Evolutionary conservation across 2,888 invertebrate species (phyloP).

Genomic region (Synergus itoensis): DNA sequence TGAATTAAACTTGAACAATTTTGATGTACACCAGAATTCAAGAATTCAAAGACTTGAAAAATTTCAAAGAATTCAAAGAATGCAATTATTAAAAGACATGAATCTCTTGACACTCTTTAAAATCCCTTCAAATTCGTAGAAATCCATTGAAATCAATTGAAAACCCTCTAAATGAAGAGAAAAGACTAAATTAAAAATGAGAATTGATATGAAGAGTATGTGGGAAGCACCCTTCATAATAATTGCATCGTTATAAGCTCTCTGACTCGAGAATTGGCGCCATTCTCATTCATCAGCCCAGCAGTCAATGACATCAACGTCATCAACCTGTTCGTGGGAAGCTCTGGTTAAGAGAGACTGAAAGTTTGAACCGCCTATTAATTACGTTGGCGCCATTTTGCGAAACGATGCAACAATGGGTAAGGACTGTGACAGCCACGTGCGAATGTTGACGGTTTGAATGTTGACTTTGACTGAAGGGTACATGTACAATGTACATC

Average conservation of each 20-base stretch:
- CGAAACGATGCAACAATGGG: constrained; percentile 15
- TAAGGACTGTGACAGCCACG: constrained; percentile 34
- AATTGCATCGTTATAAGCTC: not conserved
- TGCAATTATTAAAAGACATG: too few species aligned
- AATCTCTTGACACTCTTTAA: too few species aligned
- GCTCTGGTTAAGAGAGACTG: not conserved
- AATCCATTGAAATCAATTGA: too few species aligned
- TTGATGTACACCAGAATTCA: too few species aligned
- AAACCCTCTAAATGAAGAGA: too few species aligned
- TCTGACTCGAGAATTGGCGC: constrained; percentile 5
- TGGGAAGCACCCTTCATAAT: not conserved
- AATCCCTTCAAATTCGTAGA: too few species aligned
- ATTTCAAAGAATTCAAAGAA: too few species aligned
- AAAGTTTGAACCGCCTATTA: not conserved
- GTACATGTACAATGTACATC: not conserved
- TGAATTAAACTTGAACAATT: too few species aligned
- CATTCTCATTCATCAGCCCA: not conserved
- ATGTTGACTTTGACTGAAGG: constrained; percentile 35
- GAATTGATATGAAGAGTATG: not conserved
- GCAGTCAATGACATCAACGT: not conserved
- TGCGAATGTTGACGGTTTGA: constrained; percentile 34
- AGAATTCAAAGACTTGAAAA: too few species aligned
- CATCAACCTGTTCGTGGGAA: not conserved
- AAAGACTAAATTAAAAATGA: not conserved
- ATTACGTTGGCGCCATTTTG: constrained; percentile 29